These are phyloP conservation scores for Carcinoscorpius rotundicauda DNA, from an alignment of 1,140 invertebrate genomes.

Conservation along the genomic window DNA sequence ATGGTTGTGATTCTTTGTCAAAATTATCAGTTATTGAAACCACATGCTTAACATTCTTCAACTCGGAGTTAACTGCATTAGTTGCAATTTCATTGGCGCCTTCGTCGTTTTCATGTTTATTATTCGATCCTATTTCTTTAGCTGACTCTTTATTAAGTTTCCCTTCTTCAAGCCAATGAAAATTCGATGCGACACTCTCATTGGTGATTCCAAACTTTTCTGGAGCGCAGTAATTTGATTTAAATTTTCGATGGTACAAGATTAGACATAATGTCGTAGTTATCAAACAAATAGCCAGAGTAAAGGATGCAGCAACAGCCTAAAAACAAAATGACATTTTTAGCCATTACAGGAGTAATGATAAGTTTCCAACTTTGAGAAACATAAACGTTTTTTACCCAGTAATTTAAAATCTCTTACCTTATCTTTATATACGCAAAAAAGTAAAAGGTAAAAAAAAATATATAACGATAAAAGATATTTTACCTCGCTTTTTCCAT, in stretches of 20 bases:
- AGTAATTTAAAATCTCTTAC: neutral
- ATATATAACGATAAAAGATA: neutral
- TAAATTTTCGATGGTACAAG: conserved; percentile 4
- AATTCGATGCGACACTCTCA: too few species aligned
- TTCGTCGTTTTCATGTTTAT: too few species aligned
- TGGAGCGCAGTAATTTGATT: too few species aligned
- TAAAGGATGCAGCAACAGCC: conserved; percentile 6
- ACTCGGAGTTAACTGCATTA: too few species aligned
- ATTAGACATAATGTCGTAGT: conserved; percentile 10
- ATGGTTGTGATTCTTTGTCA: too few species aligned
- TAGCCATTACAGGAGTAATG: neutral
- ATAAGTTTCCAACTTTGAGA: neutral
- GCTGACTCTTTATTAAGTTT: too few species aligned
- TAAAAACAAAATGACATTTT: neutral
- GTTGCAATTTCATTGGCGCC: too few species aligned
- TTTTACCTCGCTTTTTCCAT: conserved; percentile 34
- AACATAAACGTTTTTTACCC: neutral
- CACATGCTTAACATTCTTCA: too few species aligned
- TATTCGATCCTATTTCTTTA: too few species aligned
- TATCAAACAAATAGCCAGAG: conserved; percentile 5
- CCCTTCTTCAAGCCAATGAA: too few species aligned
- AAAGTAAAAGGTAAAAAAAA: neutral
- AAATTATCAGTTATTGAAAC: too few species aligned
- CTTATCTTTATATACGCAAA: neutral
- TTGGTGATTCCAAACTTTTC: too few species aligned